These are phyloP conservation scores for Coptodon bakossiorum DNA, from an alignment of 2,113 vertebrate species.

Conservation along the genomic window DNA sequence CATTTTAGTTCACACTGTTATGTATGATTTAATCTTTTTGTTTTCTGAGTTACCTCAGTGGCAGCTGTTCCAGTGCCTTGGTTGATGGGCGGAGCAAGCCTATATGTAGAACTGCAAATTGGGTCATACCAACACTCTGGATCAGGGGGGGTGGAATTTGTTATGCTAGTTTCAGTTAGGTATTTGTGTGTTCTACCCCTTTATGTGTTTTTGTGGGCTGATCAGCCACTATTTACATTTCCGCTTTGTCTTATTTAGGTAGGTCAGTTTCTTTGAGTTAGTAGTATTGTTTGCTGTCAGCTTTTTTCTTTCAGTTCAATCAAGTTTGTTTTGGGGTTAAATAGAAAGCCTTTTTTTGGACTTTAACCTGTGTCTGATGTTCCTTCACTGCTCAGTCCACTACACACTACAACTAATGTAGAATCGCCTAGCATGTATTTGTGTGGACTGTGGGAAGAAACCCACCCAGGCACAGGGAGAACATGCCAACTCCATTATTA, in stretches of 20 bases:
- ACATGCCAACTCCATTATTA: background rate
- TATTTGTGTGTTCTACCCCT: background rate
- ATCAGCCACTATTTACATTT: background rate
- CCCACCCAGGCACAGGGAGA: background rate
- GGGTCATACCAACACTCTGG: background rate
- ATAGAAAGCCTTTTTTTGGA: background rate
- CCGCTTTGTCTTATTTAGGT: background rate
- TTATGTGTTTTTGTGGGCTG: background rate
- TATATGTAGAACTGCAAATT: background rate
- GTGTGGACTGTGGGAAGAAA: background rate
- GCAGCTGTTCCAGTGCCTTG: background rate
- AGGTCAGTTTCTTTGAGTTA: rapidly evolving
- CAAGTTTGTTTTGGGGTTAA: background rate
- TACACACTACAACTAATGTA: background rate
- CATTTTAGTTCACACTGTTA: background rate
- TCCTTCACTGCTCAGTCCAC: background rate
- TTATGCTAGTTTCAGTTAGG: background rate
- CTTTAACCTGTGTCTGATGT: background rate
- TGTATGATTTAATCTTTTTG: background rate
- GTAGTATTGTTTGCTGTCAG: background rate
- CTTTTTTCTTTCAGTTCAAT: background rate
- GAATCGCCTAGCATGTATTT: background rate
- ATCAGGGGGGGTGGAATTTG: background rate
- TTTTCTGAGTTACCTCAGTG: background rate
- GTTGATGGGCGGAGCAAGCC: rapidly evolving